phyloP scores from a whole-genome alignment of 2,888 invertebrate species.

The Plagiodera versicolora region DNA sequence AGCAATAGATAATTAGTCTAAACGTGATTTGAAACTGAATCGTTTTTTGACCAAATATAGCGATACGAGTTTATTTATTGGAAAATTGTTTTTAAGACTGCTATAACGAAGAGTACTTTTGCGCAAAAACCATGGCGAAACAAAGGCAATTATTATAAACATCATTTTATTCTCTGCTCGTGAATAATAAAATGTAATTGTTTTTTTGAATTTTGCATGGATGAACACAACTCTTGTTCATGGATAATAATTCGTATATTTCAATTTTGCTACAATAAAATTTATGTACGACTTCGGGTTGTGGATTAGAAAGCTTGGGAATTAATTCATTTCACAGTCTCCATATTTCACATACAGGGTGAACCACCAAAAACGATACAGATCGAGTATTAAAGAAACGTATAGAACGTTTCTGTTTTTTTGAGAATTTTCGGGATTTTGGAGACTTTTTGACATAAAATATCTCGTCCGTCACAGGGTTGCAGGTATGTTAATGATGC shows the following conservation, averaged over 20 bases:
- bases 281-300: neutral
- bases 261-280: neutral
- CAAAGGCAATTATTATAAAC: conserved; percentile 5
- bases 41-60: conserved; percentile 42
- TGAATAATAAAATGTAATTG: conserved; percentile 21
- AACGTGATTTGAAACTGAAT: conserved; percentile 43
- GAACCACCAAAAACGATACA: too few species aligned
- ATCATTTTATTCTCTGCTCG: neutral
- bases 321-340: neutral
- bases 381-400: too few species aligned
- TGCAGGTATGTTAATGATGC: too few species aligned
- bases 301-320: neutral
- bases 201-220: conserved; percentile 18
- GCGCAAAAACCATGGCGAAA: conserved; percentile 29
- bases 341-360: too few species aligned
- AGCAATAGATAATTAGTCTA: conserved; percentile 39
- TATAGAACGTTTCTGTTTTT: too few species aligned
- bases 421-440: too few species aligned
- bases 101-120: conserved; percentile 18
- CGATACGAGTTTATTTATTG: conserved; percentile 37
- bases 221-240: conserved; percentile 5
- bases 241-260: conserved; percentile 6
- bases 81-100: conserved; percentile 32
- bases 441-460: too few species aligned
- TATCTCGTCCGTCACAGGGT: too few species aligned